A percentile compares a stretch with the other conserved stretches of the same genome.
phyloP scores from a whole-genome alignment of 1,140 invertebrate species.

The Thalassaphorura encarpata region DNA sequence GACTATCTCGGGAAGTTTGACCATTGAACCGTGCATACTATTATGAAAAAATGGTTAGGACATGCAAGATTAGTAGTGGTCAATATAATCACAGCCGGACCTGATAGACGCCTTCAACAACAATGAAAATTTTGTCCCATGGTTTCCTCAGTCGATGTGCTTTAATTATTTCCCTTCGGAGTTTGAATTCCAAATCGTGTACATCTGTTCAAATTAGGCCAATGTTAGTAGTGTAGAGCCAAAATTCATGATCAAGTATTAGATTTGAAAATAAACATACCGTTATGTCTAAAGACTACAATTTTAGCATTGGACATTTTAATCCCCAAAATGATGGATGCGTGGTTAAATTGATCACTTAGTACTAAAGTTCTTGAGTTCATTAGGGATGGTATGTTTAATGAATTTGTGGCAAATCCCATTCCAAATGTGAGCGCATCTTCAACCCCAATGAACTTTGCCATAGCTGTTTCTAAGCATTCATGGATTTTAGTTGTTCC shows the following conservation, averaged over 20 bases:
- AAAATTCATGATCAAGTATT: not conserved
- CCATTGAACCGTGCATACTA: slow-evolving; percentile 96
- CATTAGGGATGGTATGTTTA: slow-evolving; percentile 79
- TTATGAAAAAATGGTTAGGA: no score
- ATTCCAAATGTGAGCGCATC: slow-evolving; percentile 92
- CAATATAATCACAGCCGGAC: no score
- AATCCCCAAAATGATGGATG: slow-evolving; percentile 86
- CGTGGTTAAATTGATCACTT: slow-evolving; percentile 94
- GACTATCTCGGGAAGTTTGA: slow-evolving; percentile 76
- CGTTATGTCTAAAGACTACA: slow-evolving; percentile 79
- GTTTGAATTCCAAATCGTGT: slow-evolving; percentile 65
- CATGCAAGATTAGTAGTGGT: no score
- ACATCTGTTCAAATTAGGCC: slow-evolving; percentile 52
- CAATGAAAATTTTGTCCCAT: slow-evolving; percentile 88
- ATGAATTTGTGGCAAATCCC: slow-evolving; percentile 96
- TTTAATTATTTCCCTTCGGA: slow-evolving; percentile 63
- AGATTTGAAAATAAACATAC: slow-evolving; percentile 38
- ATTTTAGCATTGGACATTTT: slow-evolving; percentile 75
- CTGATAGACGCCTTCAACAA: slow-evolving; percentile 93
- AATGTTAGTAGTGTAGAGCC: slow-evolving; percentile 5
- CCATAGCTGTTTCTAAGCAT: slow-evolving; percentile 71
- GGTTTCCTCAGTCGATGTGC: slow-evolving; percentile 68
- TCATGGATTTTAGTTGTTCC: slow-evolving; percentile 62
- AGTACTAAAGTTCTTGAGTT: slow-evolving; percentile 73
- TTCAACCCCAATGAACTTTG: slow-evolving; percentile 81